These are phyloP conservation scores for Phymatocera aterrima DNA, from an alignment of 2,888 invertebrate genomes.

Conservation along the genomic window DNA sequence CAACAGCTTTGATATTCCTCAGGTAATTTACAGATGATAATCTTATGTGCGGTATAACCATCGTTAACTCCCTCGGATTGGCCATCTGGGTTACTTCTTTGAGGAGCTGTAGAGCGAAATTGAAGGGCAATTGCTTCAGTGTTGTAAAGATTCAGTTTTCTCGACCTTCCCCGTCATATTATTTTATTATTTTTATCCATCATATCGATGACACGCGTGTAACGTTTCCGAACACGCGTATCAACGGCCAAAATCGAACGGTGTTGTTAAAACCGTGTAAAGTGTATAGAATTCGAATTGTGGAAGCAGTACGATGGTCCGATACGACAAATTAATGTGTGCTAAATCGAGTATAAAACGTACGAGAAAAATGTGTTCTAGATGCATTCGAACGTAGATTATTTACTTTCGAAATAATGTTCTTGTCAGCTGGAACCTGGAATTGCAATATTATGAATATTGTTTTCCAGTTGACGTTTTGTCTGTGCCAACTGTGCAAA, in stretches of 20 bases:
- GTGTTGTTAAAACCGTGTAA: neutral
- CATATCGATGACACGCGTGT: no score
- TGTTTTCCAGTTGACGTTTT: neutral
- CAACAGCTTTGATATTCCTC: conserved; percentile 21
- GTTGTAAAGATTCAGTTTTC: no score
- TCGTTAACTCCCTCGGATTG: neutral
- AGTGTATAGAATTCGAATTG: conserved; percentile 26
- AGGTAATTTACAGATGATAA: conserved; percentile 6
- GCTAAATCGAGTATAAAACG: neutral
- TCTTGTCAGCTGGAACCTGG: neutral
- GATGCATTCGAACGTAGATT: conserved; percentile 16
- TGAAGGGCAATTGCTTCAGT: neutral
- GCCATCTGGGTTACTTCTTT: neutral
- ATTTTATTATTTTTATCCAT: no score
- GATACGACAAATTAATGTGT: neutral
- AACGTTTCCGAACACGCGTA: no score
- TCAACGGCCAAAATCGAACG: neutral
- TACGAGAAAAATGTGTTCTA: neutral
- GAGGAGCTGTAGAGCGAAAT: neutral
- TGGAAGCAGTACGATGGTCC: conserved; percentile 12
- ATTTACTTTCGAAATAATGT: neutral
- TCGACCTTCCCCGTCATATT: no score
- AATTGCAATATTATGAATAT: neutral
- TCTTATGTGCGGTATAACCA: neutral
- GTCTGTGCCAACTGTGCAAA: no score